A percentile compares a stretch with the other conserved stretches of the same genome.
Conservation (phyloP, 2,113 vertebrate genomes). For the Nannospalax galili region DNA sequence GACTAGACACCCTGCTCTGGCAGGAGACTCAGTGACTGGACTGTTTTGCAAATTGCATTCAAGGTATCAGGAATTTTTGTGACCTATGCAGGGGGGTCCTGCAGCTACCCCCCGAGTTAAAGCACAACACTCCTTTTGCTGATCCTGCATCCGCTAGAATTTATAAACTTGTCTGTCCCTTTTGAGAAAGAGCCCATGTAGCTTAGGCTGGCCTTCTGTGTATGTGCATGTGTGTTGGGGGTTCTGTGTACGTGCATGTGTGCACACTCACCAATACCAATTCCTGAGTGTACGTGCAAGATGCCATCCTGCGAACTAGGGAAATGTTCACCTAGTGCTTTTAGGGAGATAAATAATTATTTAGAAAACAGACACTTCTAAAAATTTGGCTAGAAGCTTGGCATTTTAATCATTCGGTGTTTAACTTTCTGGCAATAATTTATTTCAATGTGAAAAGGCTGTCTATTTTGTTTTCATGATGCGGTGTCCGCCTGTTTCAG, state of each 20-base stretch:
- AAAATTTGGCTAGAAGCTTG: neutral
- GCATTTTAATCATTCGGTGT: neutral
- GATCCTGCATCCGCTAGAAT: rapidly evolving
- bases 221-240: neutral
- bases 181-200: neutral
- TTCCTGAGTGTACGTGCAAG: neutral
- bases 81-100: rapidly evolving
- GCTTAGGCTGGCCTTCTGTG: neutral
- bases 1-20: rapidly evolving
- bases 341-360: neutral
- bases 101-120: neutral
- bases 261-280: neutral
- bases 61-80: neutral
- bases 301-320: neutral
- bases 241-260: neutral
- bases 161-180: neutral
- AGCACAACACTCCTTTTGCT: neutral
- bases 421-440: neutral
- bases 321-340: neutral
- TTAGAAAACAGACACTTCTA: neutral
- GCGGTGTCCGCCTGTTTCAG: neutral
- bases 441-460: neutral
- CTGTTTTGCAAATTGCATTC: rapidly evolving
- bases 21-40: rapidly evolving
- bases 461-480: neutral